phyloP scores from a whole-genome alignment of 2,113 vertebrate genomes.

The Grus americana region DNA sequence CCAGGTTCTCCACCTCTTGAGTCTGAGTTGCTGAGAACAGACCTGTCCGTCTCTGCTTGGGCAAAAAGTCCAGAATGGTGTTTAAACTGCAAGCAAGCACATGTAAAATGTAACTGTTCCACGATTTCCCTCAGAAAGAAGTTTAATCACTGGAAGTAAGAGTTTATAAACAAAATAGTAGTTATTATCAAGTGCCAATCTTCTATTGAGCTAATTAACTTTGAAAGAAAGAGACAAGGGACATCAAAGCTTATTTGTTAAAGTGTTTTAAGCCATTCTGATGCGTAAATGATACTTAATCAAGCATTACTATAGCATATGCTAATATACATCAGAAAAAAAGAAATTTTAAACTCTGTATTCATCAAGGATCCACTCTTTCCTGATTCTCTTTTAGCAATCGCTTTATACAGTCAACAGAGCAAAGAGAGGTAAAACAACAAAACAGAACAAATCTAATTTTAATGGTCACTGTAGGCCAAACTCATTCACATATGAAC shows the following conservation, averaged over 20 bases:
- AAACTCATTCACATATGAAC: accelerated
- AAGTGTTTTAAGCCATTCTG: background rate
- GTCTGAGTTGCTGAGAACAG: conserved; percentile 97
- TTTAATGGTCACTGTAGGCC: background rate
- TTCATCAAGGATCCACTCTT: background rate
- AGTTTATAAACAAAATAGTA: background rate
- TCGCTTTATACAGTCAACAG: background rate
- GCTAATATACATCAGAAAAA: background rate
- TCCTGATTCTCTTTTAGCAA: background rate
- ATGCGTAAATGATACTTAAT: background rate
- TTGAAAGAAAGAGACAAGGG: background rate
- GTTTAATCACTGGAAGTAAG: background rate
- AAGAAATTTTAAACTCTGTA: background rate
- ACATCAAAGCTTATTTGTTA: background rate
- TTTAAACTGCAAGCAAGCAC: conserved; percentile 82
- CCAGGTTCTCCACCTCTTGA: conserved; percentile 94
- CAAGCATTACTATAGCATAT: background rate
- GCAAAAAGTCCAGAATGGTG: conserved; percentile 86
- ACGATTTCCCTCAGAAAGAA: background rate
- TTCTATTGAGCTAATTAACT: background rate
- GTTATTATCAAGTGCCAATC: background rate
- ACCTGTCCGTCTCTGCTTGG: conserved; percentile 94
- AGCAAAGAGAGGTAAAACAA: background rate
- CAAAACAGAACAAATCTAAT: background rate
- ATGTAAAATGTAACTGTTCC: background rate